These are phyloP conservation scores for Pangasius djambal DNA, from an alignment of 2,797 vertebrate genomes.

Conservation along the genomic window DNA sequence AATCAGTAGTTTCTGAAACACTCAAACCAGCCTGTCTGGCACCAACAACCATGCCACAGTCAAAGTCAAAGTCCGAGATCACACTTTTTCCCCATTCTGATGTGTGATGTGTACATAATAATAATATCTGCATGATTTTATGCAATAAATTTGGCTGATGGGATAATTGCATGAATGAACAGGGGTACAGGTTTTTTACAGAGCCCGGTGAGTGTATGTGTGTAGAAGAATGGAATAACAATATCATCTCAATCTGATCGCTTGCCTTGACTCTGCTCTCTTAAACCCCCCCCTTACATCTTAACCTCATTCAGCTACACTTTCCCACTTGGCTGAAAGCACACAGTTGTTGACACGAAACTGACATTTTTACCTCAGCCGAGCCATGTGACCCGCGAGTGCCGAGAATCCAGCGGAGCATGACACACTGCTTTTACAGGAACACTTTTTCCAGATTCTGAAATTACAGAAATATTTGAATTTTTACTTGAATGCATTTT, in stretches of 20 bases:
- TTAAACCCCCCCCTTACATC: neutral
- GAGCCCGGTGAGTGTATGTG: neutral
- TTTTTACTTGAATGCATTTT: neutral
- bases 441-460: neutral
- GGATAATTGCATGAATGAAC: neutral
- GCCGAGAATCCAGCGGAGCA: conserved; percentile 94
- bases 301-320: neutral
- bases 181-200: neutral
- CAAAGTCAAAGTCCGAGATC: neutral
- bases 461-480: neutral
- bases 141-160: neutral
- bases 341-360: neutral
- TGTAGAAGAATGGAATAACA: neutral
- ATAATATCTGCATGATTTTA: neutral
- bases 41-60: neutral
- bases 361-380: conserved; percentile 77
- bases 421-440: conserved; percentile 54
- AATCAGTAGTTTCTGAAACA: neutral
- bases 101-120: neutral
- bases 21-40: neutral
- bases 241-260: neutral
- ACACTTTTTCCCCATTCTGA: neutral
- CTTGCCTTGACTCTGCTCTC: neutral
- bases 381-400: conserved; percentile 84
- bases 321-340: neutral